These are phyloP conservation scores for Sebastes aleutianus DNA, from an alignment of 2,797 vertebrate species.

Conservation along the genomic window DNA sequence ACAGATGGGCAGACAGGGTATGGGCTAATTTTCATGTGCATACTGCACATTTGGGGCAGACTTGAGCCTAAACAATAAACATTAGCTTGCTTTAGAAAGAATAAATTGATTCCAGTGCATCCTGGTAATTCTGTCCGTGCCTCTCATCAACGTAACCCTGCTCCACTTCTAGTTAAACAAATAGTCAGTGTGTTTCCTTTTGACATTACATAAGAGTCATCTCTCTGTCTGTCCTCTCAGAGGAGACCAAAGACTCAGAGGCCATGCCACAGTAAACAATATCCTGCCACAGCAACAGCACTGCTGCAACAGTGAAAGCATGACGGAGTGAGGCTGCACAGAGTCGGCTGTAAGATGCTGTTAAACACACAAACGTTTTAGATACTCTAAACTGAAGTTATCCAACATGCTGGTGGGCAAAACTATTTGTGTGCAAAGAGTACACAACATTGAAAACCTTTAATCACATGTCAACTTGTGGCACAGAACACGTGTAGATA, in stretches of 20 bases:
- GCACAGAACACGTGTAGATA: background rate
- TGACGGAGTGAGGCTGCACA: slow-evolving; percentile 3
- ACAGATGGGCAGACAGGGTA: background rate
- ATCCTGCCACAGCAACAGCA: slow-evolving; percentile 10
- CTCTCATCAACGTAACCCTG: background rate
- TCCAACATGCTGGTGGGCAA: background rate
- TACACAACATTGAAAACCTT: background rate
- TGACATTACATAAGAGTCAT: slow-evolving; percentile 18
- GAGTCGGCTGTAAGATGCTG: background rate
- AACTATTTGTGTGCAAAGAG: background rate
- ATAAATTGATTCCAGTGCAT: background rate
- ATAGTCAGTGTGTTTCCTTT: slow-evolving; percentile 12
- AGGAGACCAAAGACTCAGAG: slow-evolving; percentile 10
- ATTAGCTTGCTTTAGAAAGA: background rate
- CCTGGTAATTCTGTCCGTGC: background rate
- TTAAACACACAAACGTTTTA: background rate
- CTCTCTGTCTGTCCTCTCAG: slow-evolving; percentile 1
- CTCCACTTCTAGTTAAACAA: background rate
- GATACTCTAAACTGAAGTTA: background rate
- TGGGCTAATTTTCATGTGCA: background rate
- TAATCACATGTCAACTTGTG: background rate
- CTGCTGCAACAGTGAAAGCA: slow-evolving; percentile 5
- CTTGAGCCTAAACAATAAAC: background rate
- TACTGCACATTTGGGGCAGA: background rate
- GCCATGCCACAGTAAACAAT: slow-evolving; percentile 32